These are phyloP conservation scores for Melitaea athalia DNA, from an alignment of 2,888 invertebrate genomes.

Conservation along the genomic window DNA sequence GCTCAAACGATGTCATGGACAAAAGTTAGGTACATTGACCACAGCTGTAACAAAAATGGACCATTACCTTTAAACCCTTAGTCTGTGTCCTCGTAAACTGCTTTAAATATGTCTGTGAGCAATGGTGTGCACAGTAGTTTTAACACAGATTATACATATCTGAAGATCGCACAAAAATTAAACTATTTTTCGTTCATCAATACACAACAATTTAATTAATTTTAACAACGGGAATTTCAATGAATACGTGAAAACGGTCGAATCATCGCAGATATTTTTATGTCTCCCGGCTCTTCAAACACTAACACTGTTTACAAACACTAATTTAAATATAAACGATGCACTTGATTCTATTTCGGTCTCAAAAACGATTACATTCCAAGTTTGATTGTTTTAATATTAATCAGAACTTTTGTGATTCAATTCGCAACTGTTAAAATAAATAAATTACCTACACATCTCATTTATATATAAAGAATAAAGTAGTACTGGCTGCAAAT, in stretches of 20 bases:
- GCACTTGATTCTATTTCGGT: constrained; percentile 20
- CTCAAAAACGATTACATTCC: not conserved
- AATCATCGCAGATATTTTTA: constrained; percentile 8
- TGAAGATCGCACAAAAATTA: not conserved
- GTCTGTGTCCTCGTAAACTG: not conserved
- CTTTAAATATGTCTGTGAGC: not conserved
- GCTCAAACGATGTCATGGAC: not conserved
- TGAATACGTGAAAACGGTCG: constrained; percentile 11
- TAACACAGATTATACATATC: constrained; percentile 1
- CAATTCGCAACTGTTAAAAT: not conserved
- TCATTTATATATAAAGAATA: constrained; percentile 7
- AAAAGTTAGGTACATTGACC: not conserved
- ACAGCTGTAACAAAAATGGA: not conserved
- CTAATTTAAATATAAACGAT: constrained; percentile 9
- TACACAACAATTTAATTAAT: not conserved
- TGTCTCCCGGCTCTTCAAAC: not conserved
- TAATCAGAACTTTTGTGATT: not conserved
- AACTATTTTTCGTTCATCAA: not conserved
- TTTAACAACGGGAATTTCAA: not conserved
- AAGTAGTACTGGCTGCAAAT: not conserved
- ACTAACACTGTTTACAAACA: constrained; percentile 28
- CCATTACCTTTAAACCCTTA: not conserved
- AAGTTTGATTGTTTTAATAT: constrained; percentile 8
- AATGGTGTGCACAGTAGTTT: not conserved
- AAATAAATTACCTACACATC: not conserved